Conservation (phyloP, 2,113 vertebrate genomes). For the Corythoichthys intestinalis region DNA sequence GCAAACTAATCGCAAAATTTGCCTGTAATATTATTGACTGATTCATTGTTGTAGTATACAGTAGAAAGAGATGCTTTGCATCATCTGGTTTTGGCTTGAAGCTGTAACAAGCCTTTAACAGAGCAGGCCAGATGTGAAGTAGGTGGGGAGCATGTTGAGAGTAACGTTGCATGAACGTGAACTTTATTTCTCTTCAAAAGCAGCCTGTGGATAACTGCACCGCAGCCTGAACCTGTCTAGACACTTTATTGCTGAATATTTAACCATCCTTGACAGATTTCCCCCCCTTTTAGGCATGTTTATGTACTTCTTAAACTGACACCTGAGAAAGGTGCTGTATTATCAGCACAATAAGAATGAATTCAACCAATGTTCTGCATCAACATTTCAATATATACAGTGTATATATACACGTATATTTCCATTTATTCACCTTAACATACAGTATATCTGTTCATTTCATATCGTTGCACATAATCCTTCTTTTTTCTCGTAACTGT, state of each 20-base stretch:
- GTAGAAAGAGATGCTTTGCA: not conserved
- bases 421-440: no score
- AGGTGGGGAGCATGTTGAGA: constrained; percentile 7
- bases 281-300: not conserved
- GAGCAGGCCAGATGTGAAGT: constrained; percentile 8
- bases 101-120: constrained; percentile 3
- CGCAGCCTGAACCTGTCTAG: constrained; percentile 11
- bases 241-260: constrained; percentile 13
- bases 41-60: not conserved
- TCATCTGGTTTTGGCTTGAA: not conserved
- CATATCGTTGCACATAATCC: no score
- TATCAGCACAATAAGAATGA: not conserved
- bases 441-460: no score
- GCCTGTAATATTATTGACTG: not conserved
- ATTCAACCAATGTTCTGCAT: not conserved
- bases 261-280: constrained; percentile 8
- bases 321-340: not conserved
- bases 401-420: no score
- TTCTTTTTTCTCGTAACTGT: no score
- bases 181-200: constrained; percentile 15
- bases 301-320: not conserved
- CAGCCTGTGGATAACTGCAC: constrained; percentile 10
- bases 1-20: not conserved
- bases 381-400: not conserved
- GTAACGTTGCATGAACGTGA: constrained; percentile 13